These are phyloP conservation scores for Loris lydekkerianus DNA, from an alignment of 2,797 vertebrate species.

Conservation along the genomic window DNA sequence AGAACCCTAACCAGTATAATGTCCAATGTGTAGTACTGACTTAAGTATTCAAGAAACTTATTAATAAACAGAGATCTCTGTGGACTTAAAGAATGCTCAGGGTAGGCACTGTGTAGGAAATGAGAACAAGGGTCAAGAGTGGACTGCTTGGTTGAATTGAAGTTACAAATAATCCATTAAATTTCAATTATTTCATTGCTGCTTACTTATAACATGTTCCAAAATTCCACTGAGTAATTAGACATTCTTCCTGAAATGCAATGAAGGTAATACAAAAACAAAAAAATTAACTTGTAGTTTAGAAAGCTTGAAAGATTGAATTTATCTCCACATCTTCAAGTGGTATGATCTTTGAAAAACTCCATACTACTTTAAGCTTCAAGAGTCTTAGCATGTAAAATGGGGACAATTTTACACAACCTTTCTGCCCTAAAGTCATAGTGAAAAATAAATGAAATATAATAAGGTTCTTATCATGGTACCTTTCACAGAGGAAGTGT, in stretches of 20 bases:
- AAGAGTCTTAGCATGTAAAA: constrained; percentile 41
- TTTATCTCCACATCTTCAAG: not conserved
- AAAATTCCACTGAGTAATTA: not conserved
- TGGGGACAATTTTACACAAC: not conserved
- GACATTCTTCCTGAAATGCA: constrained; percentile 13
- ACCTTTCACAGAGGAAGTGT: constrained; percentile 14
- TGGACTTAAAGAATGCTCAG: not conserved
- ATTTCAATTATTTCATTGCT: constrained; percentile 1
- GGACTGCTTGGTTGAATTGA: not conserved
- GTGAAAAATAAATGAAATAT: constrained; percentile 34
- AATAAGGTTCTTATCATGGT: constrained; percentile 17
- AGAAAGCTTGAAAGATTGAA: constrained; percentile 10
- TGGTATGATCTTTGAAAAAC: constrained; percentile 8
- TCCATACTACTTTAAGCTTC: not conserved
- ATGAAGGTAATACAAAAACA: not conserved
- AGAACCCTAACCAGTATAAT: not conserved
- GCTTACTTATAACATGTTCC: constrained; percentile 30
- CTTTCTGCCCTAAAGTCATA: constrained; percentile 25
- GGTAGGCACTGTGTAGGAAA: constrained; percentile 14
- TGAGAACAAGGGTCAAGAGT: not conserved
- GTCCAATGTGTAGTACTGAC: constrained; percentile 28
- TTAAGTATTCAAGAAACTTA: constrained; percentile 23
- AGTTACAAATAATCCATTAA: constrained; percentile 28
- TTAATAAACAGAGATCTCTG: not conserved
- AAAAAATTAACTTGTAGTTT: not conserved